phyloP scores from a whole-genome alignment of 2,797 vertebrate genomes.

The Xenopus petersii region DNA sequence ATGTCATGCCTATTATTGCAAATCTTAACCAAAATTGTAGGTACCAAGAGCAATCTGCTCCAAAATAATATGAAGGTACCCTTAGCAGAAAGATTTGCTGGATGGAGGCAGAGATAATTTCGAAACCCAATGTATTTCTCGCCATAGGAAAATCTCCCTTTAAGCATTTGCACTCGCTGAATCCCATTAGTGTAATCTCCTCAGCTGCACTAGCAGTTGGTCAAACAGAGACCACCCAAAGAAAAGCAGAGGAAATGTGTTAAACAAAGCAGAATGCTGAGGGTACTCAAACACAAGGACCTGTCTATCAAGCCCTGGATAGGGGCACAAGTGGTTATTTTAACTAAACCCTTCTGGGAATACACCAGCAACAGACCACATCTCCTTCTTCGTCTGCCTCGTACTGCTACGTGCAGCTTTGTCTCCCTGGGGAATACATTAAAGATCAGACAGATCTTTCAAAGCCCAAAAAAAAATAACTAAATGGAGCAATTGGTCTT shows the following conservation, averaged over 20 bases:
- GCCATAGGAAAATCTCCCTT: neutral
- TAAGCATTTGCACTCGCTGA: conserved; percentile 1
- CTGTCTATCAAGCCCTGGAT: conserved; percentile 14
- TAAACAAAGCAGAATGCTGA: neutral
- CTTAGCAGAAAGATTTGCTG: too few relatives aligned
- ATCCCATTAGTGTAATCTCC: neutral
- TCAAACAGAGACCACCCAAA: conserved; percentile 25
- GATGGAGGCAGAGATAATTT: neutral
- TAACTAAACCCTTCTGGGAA: conserved; percentile 1
- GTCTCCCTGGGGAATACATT: neutral
- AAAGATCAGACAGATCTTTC: neutral
- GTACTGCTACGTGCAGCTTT: neutral
- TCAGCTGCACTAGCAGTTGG: conserved; percentile 17
- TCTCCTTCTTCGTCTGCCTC: neutral
- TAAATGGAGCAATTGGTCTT: neutral
- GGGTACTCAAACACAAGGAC: conserved; percentile 9
- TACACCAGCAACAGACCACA: neutral
- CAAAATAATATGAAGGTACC: too few relatives aligned
- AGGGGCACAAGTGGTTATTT: conserved; percentile 5
- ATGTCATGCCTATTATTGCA: too few relatives aligned
- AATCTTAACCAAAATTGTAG: too few relatives aligned
- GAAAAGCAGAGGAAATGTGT: conserved; percentile 7
- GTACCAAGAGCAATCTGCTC: too few relatives aligned
- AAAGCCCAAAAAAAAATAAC: neutral
- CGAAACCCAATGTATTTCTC: too few relatives aligned